phyloP scores from a whole-genome alignment of 53 echinoderm and acorn worm genomes.

The Holothuria leucospilota region DNA sequence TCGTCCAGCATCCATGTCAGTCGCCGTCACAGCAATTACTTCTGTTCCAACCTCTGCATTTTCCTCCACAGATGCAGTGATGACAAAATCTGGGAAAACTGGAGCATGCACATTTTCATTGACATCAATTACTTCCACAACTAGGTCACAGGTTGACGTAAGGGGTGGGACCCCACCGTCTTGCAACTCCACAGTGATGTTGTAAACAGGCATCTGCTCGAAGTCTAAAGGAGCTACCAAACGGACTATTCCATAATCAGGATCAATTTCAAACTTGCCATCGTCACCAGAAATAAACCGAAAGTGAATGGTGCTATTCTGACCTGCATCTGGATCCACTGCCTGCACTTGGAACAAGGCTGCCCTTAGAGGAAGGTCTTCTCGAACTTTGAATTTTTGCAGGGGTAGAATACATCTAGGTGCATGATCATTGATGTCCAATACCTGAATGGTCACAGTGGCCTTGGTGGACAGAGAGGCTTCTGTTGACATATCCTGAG shows the following conservation, averaged over 20 bases:
- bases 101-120: conserved; percentile 93
- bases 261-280: conserved; percentile 83
- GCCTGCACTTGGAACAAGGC: conserved; percentile 85
- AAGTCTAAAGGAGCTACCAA: conserved; percentile 80
- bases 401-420: conserved; percentile 81
- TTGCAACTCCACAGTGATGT: conserved; percentile 71
- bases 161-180: conserved; percentile 84
- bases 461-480: conserved; percentile 76
- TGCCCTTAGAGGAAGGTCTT: conserved; percentile 91
- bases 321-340: conserved; percentile 85
- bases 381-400: conserved; percentile 84
- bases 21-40: conserved; percentile 81
- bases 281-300: conserved; percentile 62
- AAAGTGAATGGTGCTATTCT: conserved; percentile 81
- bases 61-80: conserved; percentile 83
- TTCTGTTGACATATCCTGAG: conserved; percentile 79
- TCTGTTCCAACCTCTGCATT: conserved; percentile 76
- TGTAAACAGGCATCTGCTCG: conserved; percentile 79
- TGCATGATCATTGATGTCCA: conserved; percentile 92
- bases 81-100: conserved; percentile 72
- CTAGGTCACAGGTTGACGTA: conserved; percentile 78
- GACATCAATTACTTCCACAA: conserved; percentile 93
- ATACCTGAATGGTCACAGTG: conserved; percentile 68
- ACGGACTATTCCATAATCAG: conserved; percentile 81
- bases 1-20: conserved; percentile 82